Percentiles rank a stretch among this genome's conserved stretches.
Conservation (phyloP, 2,888 invertebrate genomes). For the Aethes cnicana region DNA sequence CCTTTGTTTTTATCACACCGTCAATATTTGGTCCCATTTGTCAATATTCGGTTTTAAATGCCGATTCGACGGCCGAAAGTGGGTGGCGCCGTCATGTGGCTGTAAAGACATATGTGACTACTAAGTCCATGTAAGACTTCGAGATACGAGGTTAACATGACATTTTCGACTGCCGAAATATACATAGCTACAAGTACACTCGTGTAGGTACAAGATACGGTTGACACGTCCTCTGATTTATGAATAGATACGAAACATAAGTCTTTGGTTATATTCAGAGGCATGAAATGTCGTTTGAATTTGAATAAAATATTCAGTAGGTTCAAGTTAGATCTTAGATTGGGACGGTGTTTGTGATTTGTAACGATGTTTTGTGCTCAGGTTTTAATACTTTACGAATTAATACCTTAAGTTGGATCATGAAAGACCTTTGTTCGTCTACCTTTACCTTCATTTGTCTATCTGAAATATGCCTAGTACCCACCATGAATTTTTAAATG, state of each 20-base stretch:
- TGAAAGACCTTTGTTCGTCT: too few species aligned
- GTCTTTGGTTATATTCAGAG: slow-evolving; percentile 26
- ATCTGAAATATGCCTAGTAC: neutral
- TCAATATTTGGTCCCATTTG: slow-evolving; percentile 79
- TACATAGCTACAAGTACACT: neutral
- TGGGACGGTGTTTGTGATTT: slow-evolving; percentile 9
- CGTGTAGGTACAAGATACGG: slow-evolving; percentile 14
- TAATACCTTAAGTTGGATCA: too few species aligned
- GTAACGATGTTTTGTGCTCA: neutral
- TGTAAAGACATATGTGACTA: slow-evolving; percentile 10
- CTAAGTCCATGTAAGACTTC: too few species aligned
- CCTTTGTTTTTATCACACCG: slow-evolving; percentile 76
- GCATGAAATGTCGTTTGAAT: slow-evolving; percentile 27
- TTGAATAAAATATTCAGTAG: slow-evolving; percentile 21
- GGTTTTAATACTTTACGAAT: neutral
- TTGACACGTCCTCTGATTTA: slow-evolving; percentile 30
- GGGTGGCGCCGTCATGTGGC: slow-evolving; percentile 53
- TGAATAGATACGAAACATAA: slow-evolving; percentile 26
- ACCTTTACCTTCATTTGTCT: too few species aligned
- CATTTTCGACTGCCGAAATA: neutral
- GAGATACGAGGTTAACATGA: neutral
- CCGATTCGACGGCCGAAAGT: slow-evolving; percentile 60
- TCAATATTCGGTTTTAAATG: slow-evolving; percentile 64
- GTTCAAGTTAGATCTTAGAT: slow-evolving; percentile 22
- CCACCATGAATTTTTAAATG: neutral